These are phyloP conservation scores for Rhagonycha lutea DNA, from an alignment of 2,888 invertebrate species.

Conservation along the genomic window DNA sequence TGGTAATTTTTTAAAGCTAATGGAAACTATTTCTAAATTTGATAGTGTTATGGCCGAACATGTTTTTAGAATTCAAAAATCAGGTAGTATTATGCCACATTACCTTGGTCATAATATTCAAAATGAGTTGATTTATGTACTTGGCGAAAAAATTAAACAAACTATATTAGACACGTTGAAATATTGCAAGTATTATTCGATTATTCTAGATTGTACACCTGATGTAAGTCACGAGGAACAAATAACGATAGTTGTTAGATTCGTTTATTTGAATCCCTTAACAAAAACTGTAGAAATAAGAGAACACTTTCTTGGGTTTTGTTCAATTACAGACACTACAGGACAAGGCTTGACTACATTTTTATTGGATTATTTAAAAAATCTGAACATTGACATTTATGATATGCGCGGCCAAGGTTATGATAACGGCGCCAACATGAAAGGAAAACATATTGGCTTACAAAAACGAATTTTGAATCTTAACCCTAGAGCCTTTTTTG, in stretches of 20 bases:
- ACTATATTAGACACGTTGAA: background rate
- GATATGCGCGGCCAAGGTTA: too few relatives aligned
- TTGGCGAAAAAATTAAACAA: background rate
- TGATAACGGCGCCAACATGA: background rate
- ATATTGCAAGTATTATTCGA: background rate
- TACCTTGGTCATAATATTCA: conserved; percentile 6
- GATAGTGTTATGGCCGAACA: background rate
- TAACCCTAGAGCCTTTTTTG: background rate
- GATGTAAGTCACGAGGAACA: background rate
- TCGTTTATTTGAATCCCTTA: background rate
- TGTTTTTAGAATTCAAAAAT: background rate
- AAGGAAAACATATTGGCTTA: background rate
- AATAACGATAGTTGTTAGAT: background rate
- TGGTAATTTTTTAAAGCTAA: too few relatives aligned
- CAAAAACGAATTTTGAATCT: background rate
- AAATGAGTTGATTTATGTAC: background rate
- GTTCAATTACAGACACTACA: background rate
- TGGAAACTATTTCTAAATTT: too few relatives aligned
- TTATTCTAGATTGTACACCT: background rate
- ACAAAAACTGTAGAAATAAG: background rate
- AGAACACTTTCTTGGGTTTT: background rate
- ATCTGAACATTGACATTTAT: too few relatives aligned
- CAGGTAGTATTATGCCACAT: background rate
- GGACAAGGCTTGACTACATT: too few relatives aligned
- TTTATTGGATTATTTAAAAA: too few relatives aligned